Conservation (phyloP, 2,797 vertebrate genomes). For the Apogon talboti region DNA sequence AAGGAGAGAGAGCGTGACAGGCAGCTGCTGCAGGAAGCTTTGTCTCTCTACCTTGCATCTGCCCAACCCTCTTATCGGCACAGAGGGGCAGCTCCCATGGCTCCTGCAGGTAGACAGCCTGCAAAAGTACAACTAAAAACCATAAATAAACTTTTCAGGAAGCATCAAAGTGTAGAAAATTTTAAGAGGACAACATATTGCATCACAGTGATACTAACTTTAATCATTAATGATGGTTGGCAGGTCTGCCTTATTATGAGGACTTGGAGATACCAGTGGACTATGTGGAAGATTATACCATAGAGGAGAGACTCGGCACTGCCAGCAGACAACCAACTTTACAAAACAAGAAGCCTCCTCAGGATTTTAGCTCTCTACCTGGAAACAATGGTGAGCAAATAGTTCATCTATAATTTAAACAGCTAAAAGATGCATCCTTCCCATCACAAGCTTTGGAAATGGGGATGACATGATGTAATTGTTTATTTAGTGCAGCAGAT, state of each 20-base stretch:
- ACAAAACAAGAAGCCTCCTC: slow-evolving; percentile 72
- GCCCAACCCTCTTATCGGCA: slow-evolving; percentile 81
- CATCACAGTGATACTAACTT: background rate
- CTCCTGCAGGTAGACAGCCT: slow-evolving; percentile 66
- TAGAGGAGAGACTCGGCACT: slow-evolving; percentile 68
- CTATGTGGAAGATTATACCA: slow-evolving; percentile 82
- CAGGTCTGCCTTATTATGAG: slow-evolving; percentile 81
- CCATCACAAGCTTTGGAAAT: too few species aligned
- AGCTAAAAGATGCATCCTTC: too few species aligned
- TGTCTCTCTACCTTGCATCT: slow-evolving; percentile 85
- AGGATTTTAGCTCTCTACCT: slow-evolving; percentile 68
- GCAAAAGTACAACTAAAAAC: background rate
- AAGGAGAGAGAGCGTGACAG: slow-evolving; percentile 76
- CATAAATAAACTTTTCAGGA: background rate
- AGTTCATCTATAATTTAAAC: background rate
- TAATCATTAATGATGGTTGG: background rate
- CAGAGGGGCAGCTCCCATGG: slow-evolving; percentile 72
- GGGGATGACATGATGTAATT: too few species aligned
- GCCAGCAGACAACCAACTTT: slow-evolving; percentile 46
- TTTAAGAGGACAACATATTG: background rate
- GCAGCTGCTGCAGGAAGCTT: slow-evolving; percentile 89
- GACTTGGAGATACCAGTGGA: slow-evolving; percentile 81
- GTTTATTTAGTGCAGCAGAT: too few species aligned
- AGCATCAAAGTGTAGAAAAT: background rate
- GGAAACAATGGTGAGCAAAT: slow-evolving; percentile 75